Base-by-base conservation (phyloP, 2,113 vertebrate genomes). In the Xenotilapia flavipinnis region DNA sequence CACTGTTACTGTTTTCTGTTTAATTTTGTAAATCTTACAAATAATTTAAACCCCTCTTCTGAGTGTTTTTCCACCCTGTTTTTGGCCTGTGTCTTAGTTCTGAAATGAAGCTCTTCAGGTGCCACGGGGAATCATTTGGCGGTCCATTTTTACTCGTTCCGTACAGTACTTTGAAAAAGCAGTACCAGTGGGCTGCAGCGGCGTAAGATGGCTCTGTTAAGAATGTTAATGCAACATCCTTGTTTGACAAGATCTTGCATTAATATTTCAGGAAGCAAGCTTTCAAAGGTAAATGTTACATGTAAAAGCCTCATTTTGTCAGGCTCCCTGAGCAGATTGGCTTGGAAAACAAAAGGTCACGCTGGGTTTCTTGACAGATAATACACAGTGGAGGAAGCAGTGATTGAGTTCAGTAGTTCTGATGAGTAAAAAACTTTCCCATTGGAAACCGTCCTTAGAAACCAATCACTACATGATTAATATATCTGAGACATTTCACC, bases 211-310 rank as follows among this genome's bases (percentile, higher is more conserved):
- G 33, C 75, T 62, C 62, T 5, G 68, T 83, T 86, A 87, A 86
- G 49, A 84, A 89, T 86, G 82, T 68, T 92, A 94, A 93, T 93
- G 92, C 86, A 91, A 58, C 86, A 92, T 86, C 85, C 91, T 89
- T 94, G 93, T 93, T 90, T 73, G 83, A 87, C 91, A 90, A 83
- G 88, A 82, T 77, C 54, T 80, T 2, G 54, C 84, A 86, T 94
- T 31, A 91, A 95, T 95, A 92, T 92, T 95, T 90, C 40, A 94
- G 81, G 81, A 31, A 23, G 80, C 6, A 19, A 80, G 89, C 86
- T 92, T 91, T 91, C 58, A 89, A 81, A 85, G 88, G 83, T 83
- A 89, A 85, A 77, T 13, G 53, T 85, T 87, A 49, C 77, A 89
- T 84, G 12, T 88, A 92, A 88, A 91, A 90, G 84, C 85, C 80